Conservation (phyloP, 2,888 invertebrate species). For the Acronicta psi region DNA sequence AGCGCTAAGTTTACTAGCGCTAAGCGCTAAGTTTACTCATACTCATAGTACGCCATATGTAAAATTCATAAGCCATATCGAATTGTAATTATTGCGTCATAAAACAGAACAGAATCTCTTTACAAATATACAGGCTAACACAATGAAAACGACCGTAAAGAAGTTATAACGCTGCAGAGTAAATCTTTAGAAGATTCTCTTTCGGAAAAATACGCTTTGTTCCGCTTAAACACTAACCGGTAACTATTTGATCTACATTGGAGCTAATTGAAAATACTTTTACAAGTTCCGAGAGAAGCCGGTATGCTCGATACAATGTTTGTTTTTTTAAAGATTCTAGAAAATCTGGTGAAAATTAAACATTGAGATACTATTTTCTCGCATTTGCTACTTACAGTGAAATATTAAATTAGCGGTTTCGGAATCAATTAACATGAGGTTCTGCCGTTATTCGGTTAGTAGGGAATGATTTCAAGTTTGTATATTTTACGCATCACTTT, state of each 20-base stretch:
- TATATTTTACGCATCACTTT: constrained; percentile 8
- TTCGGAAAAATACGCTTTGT: constrained; percentile 9
- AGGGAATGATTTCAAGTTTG: constrained; percentile 28
- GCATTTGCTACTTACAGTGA: constrained; percentile 19
- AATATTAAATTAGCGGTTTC: constrained; percentile 38
- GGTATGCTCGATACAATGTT: background rate
- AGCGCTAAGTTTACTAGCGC: too few species aligned
- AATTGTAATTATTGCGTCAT: constrained; percentile 27
- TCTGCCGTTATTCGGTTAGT: constrained; percentile 41
- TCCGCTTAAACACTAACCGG: constrained; percentile 9
- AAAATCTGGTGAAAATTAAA: constrained; percentile 19
- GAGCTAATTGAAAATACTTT: constrained; percentile 22
- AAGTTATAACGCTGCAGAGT: background rate
- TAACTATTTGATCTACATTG: constrained; percentile 22
- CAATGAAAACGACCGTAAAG: constrained; percentile 17
- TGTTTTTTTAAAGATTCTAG: constrained; percentile 1
- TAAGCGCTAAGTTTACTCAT: background rate
- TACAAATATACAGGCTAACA: constrained; percentile 11
- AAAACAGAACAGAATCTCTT: constrained; percentile 18
- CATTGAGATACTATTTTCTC: constrained; percentile 5
- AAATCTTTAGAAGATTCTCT: constrained; percentile 11
- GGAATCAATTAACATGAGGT: constrained; percentile 38
- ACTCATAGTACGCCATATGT: constrained; percentile 2
- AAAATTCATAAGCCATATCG: constrained; percentile 9
- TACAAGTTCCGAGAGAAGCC: background rate